These are phyloP conservation scores for Leucophenga montana DNA, from an alignment of 2,888 invertebrate genomes.

Conservation along the genomic window DNA sequence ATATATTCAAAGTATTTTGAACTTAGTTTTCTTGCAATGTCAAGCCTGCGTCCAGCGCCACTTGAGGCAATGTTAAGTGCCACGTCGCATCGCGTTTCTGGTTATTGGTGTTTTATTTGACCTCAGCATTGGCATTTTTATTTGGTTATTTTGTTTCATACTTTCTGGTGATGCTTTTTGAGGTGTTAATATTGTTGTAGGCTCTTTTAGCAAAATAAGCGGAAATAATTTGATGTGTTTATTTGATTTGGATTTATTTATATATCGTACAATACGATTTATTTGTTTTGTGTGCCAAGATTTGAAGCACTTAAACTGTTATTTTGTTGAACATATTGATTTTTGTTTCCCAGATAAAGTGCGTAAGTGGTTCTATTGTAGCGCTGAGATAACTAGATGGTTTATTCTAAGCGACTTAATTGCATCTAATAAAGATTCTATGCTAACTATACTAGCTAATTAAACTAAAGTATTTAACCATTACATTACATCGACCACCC, in stretches of 20 bases:
- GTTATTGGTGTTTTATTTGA: slow-evolving; percentile 3
- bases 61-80: slow-evolving; percentile 37
- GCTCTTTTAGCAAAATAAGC: background rate
- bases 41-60: slow-evolving; percentile 45
- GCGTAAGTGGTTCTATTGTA: no score
- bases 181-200: slow-evolving; percentile 31
- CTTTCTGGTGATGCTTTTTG: background rate
- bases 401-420: no score
- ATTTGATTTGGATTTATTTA: background rate
- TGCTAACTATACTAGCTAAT: no score
- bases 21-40: slow-evolving; percentile 54
- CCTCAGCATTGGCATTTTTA: background rate
- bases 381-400: no score
- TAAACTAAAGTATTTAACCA: no score
- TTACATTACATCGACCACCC: no score
- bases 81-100: background rate
- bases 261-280: background rate
- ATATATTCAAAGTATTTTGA: slow-evolving; percentile 30
- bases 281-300: slow-evolving; percentile 6
- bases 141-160: slow-evolving; percentile 16
- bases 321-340: background rate
- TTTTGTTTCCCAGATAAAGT: no score
- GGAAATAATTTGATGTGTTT: slow-evolving; percentile 5
- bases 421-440: no score
- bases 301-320: slow-evolving; percentile 13